These are phyloP conservation scores for Eucidaris tribuloides DNA, from an alignment of 35 echinoderm and acorn worm genomes.

Conservation along the genomic window DNA sequence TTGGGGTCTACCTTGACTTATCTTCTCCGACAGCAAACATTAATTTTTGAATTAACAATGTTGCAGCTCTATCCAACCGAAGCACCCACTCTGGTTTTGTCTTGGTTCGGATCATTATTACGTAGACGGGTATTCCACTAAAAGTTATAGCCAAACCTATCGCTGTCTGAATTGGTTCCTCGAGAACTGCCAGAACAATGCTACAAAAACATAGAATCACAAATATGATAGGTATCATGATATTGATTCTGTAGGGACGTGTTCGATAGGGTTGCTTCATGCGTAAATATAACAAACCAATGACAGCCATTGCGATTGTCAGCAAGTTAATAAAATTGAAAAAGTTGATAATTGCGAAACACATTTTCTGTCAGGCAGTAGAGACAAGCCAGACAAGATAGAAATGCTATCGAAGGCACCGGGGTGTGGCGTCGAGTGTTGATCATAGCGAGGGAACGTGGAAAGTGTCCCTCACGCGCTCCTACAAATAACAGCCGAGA, in stretches of 20 bases:
- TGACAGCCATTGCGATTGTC: background rate
- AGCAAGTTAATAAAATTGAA: background rate
- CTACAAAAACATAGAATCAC: background rate
- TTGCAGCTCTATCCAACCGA: background rate
- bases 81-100: background rate
- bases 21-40: background rate
- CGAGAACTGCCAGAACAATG: background rate
- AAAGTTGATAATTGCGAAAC: background rate
- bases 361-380: background rate
- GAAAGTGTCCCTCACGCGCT: background rate
- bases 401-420: background rate
- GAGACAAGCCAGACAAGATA: background rate
- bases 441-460: background rate
- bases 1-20: too few species aligned
- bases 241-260: background rate
- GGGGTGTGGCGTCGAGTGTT: background rate
- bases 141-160: background rate
- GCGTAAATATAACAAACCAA: background rate
- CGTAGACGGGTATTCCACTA: background rate
- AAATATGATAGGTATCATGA: constrained; percentile 5
- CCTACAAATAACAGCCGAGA: background rate
- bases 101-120: background rate
- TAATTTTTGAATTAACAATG: background rate
- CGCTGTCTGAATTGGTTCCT: background rate
- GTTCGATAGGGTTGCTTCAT: background rate